phyloP scores from a whole-genome alignment of 2,113 vertebrate species.

The Spea multiplicata region DNA sequence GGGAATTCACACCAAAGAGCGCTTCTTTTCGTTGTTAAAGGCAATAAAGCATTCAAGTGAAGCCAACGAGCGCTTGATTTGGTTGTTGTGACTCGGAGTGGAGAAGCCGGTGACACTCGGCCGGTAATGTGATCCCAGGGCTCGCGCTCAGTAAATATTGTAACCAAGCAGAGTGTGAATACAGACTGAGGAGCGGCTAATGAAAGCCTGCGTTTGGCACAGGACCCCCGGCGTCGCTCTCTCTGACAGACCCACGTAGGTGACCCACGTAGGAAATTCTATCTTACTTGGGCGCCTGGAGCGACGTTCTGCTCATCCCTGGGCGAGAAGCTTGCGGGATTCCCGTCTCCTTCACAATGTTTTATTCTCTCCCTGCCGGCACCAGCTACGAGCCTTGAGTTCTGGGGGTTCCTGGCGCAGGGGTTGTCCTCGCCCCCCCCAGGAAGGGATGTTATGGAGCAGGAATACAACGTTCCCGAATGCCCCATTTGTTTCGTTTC shows the following conservation, averaged over 20 bases:
- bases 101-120: neutral
- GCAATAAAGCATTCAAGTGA: neutral
- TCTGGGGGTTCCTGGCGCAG: too few relatives aligned
- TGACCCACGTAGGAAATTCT: too few relatives aligned
- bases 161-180: conserved; percentile 29
- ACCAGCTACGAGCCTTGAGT: neutral
- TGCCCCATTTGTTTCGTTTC: conserved; percentile 74
- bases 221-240: neutral
- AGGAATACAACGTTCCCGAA: conserved; percentile 51
- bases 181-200: conserved; percentile 19
- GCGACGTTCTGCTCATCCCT: too few relatives aligned
- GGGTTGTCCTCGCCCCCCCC: too few relatives aligned
- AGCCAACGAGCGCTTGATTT: neutral
- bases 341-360: too few relatives aligned
- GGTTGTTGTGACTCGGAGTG: neutral
- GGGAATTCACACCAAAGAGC: too few relatives aligned
- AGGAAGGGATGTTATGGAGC: conserved; percentile 18
- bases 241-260: too few relatives aligned
- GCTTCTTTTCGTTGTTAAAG: neutral
- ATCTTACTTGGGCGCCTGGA: too few relatives aligned
- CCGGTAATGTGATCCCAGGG: conserved; percentile 20
- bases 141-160: conserved; percentile 31
- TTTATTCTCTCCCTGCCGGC: conserved; percentile 33
- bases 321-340: too few relatives aligned
- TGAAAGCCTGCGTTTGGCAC: neutral